These are phyloP conservation scores for Embidobia sp. DNA, from an alignment of 2,888 invertebrate species.

Conservation along the genomic window DNA sequence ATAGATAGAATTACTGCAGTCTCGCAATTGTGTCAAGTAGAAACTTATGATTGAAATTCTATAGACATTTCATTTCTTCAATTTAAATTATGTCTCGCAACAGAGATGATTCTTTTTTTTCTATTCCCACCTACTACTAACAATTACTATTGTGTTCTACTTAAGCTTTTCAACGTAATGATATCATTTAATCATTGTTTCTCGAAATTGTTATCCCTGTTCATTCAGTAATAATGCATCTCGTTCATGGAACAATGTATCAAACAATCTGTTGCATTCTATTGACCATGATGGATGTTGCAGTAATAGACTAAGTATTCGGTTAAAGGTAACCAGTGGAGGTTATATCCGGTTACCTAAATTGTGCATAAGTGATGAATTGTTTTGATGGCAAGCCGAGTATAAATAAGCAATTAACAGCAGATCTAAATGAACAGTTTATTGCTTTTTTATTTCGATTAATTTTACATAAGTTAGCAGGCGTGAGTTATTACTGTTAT, in stretches of 20 bases:
- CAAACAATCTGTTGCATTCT: slow-evolving; percentile 42
- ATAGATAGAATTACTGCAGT: too few relatives aligned
- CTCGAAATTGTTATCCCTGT: slow-evolving; percentile 1
- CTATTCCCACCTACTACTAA: slow-evolving; percentile 1
- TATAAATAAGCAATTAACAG: too few relatives aligned
- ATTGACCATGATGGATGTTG: slow-evolving; percentile 20
- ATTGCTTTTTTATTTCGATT: too few relatives aligned
- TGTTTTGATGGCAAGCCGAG: slow-evolving; percentile 1
- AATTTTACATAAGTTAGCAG: too few relatives aligned
- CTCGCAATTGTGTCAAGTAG: slow-evolving; percentile 1
- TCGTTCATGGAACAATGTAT: slow-evolving; percentile 25
- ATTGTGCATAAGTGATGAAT: too few relatives aligned
- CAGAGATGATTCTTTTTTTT: not conserved
- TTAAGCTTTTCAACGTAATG: not conserved
- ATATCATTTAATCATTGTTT: slow-evolving; percentile 12
- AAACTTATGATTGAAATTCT: slow-evolving; percentile 5
- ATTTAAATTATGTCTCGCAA: not conserved
- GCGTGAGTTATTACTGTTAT: too few relatives aligned
- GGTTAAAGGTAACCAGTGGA: too few relatives aligned
- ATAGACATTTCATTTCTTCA: not conserved
- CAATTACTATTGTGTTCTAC: slow-evolving; percentile 4
- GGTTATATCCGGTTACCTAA: too few relatives aligned
- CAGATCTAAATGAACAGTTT: too few relatives aligned
- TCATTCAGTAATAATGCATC: slow-evolving; percentile 9
- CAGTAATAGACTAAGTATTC: slow-evolving; percentile 10